phyloP scores from a whole-genome alignment of 2,888 invertebrate genomes.

The Leptogaster cylindrica region DNA sequence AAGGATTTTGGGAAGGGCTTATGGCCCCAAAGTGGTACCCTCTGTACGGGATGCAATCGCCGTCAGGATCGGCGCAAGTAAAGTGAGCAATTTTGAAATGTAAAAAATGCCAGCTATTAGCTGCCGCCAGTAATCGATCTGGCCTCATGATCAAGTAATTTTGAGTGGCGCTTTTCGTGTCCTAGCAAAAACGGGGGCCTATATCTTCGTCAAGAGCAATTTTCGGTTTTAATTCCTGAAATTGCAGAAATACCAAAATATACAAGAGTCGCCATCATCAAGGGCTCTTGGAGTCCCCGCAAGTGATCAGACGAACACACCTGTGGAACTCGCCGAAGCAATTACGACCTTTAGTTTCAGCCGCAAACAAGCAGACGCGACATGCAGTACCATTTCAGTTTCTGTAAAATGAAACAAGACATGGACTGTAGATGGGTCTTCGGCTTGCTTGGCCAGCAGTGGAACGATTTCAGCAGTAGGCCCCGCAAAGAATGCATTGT shows the following conservation, averaged over 20 bases:
- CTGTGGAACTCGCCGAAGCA: slow-evolving; percentile 38
- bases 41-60: too few species aligned
- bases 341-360: slow-evolving; percentile 42
- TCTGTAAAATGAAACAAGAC: slow-evolving; percentile 31
- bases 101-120: slow-evolving; percentile 19
- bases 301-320: slow-evolving; percentile 32
- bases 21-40: too few species aligned
- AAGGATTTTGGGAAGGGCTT: too few species aligned
- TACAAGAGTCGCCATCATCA: background rate
- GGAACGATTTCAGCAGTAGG: slow-evolving; percentile 25
- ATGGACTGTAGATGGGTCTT: slow-evolving; percentile 17
- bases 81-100: slow-evolving; percentile 17
- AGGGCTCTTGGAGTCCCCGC: background rate
- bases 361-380: slow-evolving; percentile 38
- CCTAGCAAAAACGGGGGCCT: slow-evolving; percentile 18
- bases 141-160: slow-evolving; percentile 36
- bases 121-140: slow-evolving; percentile 25
- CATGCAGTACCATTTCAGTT: slow-evolving; percentile 39
- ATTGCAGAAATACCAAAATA: slow-evolving; percentile 32
- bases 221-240: slow-evolving; percentile 27
- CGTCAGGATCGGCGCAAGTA: background rate
- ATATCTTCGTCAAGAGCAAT: slow-evolving; percentile 18
- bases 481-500: slow-evolving; percentile 41
- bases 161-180: slow-evolving; percentile 29
- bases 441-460: background rate